Percentiles rank a stretch among this genome's conserved stretches.
phyloP scores from a whole-genome alignment of 1,140 invertebrate genomes.

The Hirudo medicinalis region DNA sequence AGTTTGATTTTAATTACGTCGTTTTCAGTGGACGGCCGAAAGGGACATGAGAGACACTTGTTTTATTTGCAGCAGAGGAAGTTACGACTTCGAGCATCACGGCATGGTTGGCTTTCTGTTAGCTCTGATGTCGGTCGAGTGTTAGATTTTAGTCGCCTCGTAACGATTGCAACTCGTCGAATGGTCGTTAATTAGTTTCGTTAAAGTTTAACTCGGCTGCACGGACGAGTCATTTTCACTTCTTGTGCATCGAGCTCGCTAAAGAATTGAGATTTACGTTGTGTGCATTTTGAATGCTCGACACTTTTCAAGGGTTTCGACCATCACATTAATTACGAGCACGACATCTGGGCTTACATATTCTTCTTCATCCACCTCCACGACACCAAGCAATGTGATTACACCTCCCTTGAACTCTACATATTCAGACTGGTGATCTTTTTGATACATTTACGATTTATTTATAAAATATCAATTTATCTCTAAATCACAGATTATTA shows the following conservation, averaged over 20 bases:
- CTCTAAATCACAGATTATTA: no score
- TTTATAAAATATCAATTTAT: no score
- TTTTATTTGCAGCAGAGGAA: conserved; percentile 20
- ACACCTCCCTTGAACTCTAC: conserved; percentile 23
- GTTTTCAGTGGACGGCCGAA: conserved; percentile 21
- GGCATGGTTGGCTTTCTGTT: conserved; percentile 7
- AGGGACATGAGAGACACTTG: conserved; percentile 22
- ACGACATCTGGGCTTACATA: conserved; percentile 25
- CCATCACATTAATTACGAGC: conserved; percentile 25
- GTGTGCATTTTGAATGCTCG: neutral
- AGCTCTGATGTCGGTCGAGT: neutral
- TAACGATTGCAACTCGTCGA: neutral
- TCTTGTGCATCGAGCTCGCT: no score
- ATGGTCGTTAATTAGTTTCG: no score
- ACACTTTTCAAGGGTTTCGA: conserved; percentile 21
- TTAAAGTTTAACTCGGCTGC: no score
- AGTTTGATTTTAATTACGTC: neutral
- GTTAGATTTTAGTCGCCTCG: neutral
- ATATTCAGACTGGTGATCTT: conserved; percentile 21
- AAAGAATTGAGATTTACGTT: no score
- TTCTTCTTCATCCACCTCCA: conserved; percentile 26
- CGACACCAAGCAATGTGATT: conserved; percentile 22
- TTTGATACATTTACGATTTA: no score
- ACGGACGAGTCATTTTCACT: no score
- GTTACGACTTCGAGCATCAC: conserved; percentile 23